Evolutionary conservation across 2,888 invertebrate genomes (phyloP), one percentile per base, ranked within the genome.

Genomic region (Cataglyphis albicans): DNA sequence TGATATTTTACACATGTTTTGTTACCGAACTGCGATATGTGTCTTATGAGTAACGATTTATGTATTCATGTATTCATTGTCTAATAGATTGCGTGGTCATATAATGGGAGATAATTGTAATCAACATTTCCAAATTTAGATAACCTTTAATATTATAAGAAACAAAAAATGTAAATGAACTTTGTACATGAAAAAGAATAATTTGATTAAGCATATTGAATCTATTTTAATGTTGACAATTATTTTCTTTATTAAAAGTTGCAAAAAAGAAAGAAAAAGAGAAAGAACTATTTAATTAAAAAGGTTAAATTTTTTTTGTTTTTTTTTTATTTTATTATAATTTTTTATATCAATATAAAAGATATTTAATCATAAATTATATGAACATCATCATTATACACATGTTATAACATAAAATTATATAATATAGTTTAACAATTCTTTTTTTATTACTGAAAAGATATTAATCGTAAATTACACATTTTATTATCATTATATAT

Each of bases 311-410:
- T n/a, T 52, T n/a, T 2, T n/a, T 48, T n/a, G 2, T 52, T n/a
- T 6, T 21, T 6, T 21, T 52, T 52, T 52, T 52, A 6, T 18
- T 48, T 48, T 48, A 6, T 48, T 48, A 48, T 48, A 18, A n/a
- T n/a, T 52, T 52, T 52, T 52, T 52, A 52, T 52, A n/a, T 52
- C 7, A 52, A 52, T 52, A n/a, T 52, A n/a, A n/a, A n/a, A 48
- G 7, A n/a, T 52, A 52, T 48, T 48, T 5, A n/a, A 52, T n/a
- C 0, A n/a, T 52, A 52, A 52, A 52, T 32, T 32, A 32, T 6
- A 32, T 32, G 6, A 6, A 32, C 32, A 32, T 32, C 32, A 32
- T 32, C 32, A 32, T 32, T 32, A 32, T 32, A 25, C 1, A 4
- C 6, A 32, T 7, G n/a, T 52, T n/a, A 52, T 52, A n/a, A n/a